Percentiles rank a stretch among this genome's conserved stretches.
phyloP scores from a whole-genome alignment of 2,888 invertebrate species.

The Cremastinae sp. region DNA sequence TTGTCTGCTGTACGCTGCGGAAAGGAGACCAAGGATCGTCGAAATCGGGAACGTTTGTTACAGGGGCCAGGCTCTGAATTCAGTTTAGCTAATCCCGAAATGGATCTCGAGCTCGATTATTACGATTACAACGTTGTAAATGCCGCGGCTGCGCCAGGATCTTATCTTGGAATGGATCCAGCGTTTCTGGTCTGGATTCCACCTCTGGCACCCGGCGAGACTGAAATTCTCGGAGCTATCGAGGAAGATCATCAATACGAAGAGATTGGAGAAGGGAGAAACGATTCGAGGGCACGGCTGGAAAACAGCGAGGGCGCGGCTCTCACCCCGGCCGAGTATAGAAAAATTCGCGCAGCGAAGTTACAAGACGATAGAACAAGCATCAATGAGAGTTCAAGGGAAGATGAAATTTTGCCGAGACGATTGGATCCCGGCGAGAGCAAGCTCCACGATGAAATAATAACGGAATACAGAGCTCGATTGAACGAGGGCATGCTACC shows the following conservation, averaged over 20 bases:
- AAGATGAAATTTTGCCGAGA: conserved; percentile 58
- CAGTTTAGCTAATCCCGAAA: conserved; percentile 87
- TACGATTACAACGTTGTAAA: conserved; percentile 94
- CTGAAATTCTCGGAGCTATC: conserved; percentile 66
- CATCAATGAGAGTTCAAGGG: conserved; percentile 29
- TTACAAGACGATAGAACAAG: conserved; percentile 44
- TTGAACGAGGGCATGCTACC: conserved; percentile 73
- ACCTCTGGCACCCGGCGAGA: conserved; percentile 87
- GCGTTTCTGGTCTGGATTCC: conserved; percentile 94
- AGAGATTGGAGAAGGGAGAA: conserved; percentile 58
- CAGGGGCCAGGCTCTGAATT: conserved; percentile 88
- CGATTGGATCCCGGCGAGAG: conserved; percentile 65
- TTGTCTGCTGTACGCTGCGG: conserved; percentile 71
- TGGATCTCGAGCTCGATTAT: conserved; percentile 91
- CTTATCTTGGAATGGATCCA: conserved; percentile 93
- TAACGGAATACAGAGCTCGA: conserved; percentile 71
- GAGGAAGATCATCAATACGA: conserved; percentile 69
- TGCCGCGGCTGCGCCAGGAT: conserved; percentile 90
- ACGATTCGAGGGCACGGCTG: conserved; percentile 50
- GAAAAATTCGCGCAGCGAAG: conserved; percentile 62
- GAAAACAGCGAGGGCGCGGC: conserved; percentile 71
- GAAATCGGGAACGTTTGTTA: conserved; percentile 87
- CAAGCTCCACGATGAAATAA: conserved; percentile 71
- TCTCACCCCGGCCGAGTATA: conserved; percentile 73
- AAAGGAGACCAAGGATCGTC: conserved; percentile 88